phyloP scores from a whole-genome alignment of 2,797 vertebrate genomes.

The Limosa lapponica region DNA sequence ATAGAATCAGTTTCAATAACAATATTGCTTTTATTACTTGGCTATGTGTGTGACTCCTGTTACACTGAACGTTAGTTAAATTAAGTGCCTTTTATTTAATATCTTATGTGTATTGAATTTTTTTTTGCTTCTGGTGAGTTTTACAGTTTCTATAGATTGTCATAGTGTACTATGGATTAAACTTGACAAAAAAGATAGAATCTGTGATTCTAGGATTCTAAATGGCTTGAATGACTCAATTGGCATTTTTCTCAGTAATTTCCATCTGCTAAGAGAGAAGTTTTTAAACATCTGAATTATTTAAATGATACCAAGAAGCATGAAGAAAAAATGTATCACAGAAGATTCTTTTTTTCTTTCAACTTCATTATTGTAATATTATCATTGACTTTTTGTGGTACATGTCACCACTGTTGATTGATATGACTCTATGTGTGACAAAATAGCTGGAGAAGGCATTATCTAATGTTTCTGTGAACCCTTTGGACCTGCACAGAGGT shows the following conservation, averaged over 20 bases:
- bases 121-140: slow-evolving; percentile 29
- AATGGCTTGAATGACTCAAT: background rate
- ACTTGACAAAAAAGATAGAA: slow-evolving; percentile 2
- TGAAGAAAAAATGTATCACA: slow-evolving; percentile 16
- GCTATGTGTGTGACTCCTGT: background rate
- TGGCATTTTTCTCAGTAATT: background rate
- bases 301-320: slow-evolving; percentile 25
- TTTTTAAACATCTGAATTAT: background rate
- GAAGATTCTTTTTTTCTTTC: background rate
- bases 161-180: background rate
- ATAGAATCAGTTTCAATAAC: background rate
- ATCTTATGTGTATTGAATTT: background rate
- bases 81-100: slow-evolving; percentile 37
- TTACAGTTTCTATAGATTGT: background rate
- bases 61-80: slow-evolving; percentile 38
- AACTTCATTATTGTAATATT: background rate
- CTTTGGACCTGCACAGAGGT: background rate
- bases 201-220: background rate
- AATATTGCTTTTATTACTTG: slow-evolving; percentile 11
- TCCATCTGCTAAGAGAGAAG: background rate
- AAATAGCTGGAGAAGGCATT: background rate
- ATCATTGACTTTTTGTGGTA: background rate
- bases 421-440: background rate
- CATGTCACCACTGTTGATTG: background rate
- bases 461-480: background rate